Base-by-base conservation (phyloP, 37 sponge, comb jelly and placozoan genomes). In the Diacarnus erythraeanus region DNA sequence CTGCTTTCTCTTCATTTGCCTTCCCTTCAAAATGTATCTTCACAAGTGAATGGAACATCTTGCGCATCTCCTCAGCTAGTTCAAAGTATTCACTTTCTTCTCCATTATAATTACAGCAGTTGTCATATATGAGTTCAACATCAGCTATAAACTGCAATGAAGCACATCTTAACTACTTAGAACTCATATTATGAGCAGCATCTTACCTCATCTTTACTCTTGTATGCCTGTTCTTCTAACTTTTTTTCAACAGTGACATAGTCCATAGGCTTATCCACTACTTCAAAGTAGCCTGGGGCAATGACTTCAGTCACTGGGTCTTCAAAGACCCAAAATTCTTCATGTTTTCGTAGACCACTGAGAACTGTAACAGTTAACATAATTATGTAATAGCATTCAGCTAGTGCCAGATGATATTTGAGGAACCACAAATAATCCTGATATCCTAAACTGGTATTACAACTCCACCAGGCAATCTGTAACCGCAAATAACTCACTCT, bases 291-390 rank as follows among this genome's bases (percentile, higher is more conserved):
- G 54, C 90, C 91, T 6, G 94, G 94, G 35, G 94, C 94, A 44
- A 94, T 94, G 58, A 82, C 80, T 66, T 94, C 94, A 34, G 94
- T 90, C 30, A 94, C 94, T 2, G 94, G 94, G 39, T 94, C 94
- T 38, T 89, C 87, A 80, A 94, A 94, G 12, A 85, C 76, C 94
- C 94, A 94, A 41, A 67, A 64, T 60, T 94, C 94, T 59, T 90
- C 91, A 23, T 80, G 85, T 26, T 67, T 83, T 0, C 86, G 75
- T 12, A 94, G 59, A 22, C 82, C 84, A 78, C 59, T 72, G 18
- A 86, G 15, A 34, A 90, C 91, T 92, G 64, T 18, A 30, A 36
- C 4, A 10, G 18, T 21, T 36, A 8, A 69, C 70, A 69, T 33
- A 69, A 31, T 30, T 36, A 64, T 27, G 20, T 27, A 25, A 64